Evolutionary conservation across 1,140 invertebrate genomes (phyloP), one percentile per base, ranked within the genome.

Genomic region (Drosophila varians): DNA sequence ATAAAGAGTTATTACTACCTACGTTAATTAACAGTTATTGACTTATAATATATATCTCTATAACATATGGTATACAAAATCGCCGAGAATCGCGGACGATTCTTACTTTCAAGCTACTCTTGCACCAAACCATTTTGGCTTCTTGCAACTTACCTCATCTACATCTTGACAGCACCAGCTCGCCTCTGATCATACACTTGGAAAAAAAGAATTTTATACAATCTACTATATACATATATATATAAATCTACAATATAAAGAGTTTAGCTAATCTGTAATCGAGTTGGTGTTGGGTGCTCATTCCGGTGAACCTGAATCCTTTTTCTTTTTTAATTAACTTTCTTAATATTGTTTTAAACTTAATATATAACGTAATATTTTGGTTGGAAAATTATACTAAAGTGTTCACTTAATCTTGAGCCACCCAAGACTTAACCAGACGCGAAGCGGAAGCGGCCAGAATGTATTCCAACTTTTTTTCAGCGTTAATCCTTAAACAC

Each of bases 121-220:
- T 87, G 80, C 82, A 87, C 77, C 70, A 61, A 75, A 68, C 34
- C 72, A 86, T 80, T 84, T 75, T 77, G 66, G 82, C 82, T 87
- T 80, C 43, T 76, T 82, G 76, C 70, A 77, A 87, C 61, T 82
- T 87, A 87, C 82, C 82, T 87, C 83, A 87, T 87, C 82, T 86
- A 80, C 77, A 77, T 86, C 36, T n/a, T 61, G 70, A 68, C 61
- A 64, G 83, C 82, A 87, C 82, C 64, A 77, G 76, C 46, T 40
- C 19, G 62, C 55, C 45, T 47, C 66, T 74, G 53, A 68, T 74
- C 57, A 80, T 60, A 47, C n/a, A 62, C 46, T 58, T 53, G 71
- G 66, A 57, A 4, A 9, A 31, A 78, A 66, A 68, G 36, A 53
- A 64, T 83, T 83, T 86, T 86, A 79, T 79, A 83, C 80, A 47